Base-by-base conservation (phyloP, 1,140 invertebrate species). In the Formica selysi region DNA sequence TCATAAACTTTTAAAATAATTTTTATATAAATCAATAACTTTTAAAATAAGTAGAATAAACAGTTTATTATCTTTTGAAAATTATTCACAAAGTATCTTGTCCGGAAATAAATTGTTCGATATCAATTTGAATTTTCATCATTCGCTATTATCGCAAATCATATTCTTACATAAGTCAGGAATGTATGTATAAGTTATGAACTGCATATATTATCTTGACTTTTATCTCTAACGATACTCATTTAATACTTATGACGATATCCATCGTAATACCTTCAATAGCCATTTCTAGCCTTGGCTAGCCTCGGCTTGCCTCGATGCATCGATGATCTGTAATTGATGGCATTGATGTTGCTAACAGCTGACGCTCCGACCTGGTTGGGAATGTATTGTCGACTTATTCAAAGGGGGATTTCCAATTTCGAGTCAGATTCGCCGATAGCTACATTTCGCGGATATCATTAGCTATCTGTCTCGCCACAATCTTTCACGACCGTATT, bases 371-470 rank as follows among this genome's bases (percentile, higher is more conserved):
- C 13, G 44, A 8, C 13, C n/a, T 41, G 13, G n/a, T n/a, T 38
- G 32, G 29, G 32, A 32, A 57, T 38, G n/a, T 80, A 80, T 80
- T 80, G 64, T 80, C 32, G 44, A 54, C 64, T 68, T 38, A 16
- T 54, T 80, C 76, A 80, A 80, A 80, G 32, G 22, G 38, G 11
- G 32, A 26, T 68, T 48, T 68, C 22, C 76, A 68, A 80, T 68
- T 54, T 80, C 76, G n/a, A 68, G 8, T 68, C 41, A 6, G n/a
- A 68, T 54, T 54, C 22, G 44, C 32, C 44, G 76, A 38, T 38
- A 51, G 29, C n/a, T 67, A 57, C 44, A 11, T 48, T 48, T 19
- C 62, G 29, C n/a, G 32, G 3, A 57, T 54, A 32, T 51, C 62
- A 13, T n/a, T 48, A 44, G 22, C 22, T 26, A 38, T 32, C 57